phyloP scores from a whole-genome alignment of 2,113 vertebrate species.

The Pelvicachromis taeniatus region DNA sequence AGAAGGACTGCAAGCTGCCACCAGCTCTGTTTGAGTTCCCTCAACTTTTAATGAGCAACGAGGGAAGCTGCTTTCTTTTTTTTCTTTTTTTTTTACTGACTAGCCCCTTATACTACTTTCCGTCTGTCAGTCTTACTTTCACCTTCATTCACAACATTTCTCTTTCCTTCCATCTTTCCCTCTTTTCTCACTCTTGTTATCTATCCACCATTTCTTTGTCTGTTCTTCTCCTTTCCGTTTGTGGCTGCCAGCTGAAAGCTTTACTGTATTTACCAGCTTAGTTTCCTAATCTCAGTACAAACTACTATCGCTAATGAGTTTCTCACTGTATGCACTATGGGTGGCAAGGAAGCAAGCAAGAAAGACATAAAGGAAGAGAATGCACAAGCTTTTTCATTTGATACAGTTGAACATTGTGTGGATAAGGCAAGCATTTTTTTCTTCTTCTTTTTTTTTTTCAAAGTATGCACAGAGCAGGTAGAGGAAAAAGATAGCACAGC shows the following conservation, averaged over 20 bases:
- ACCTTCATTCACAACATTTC: neutral
- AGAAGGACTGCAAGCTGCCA: constrained; percentile 62
- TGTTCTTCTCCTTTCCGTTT: constrained; percentile 14
- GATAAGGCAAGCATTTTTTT: neutral
- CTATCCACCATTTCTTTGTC: neutral
- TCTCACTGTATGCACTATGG: constrained; percentile 39
- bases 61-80: constrained; percentile 25
- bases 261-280: constrained; percentile 59
- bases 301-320: constrained; percentile 67
- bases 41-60: constrained; percentile 66
- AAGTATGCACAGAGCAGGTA: neutral
- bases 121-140: neutral
- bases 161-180: neutral
- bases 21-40: constrained; percentile 67
- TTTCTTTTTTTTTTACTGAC: neutral
- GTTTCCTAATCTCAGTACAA: constrained; percentile 64
- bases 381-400: neutral
- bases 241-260: constrained; percentile 43
- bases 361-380: neutral
- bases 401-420: neutral
- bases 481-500: constrained; percentile 1
- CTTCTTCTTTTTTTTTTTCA: neutral
- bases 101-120: constrained; percentile 34
- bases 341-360: neutral
- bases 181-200: neutral